Percentiles rank a stretch among this genome's conserved stretches.
Evolutionary conservation across 2,113 vertebrate genomes (phyloP).

Genomic region (Pedionomus torquatus): DNA sequence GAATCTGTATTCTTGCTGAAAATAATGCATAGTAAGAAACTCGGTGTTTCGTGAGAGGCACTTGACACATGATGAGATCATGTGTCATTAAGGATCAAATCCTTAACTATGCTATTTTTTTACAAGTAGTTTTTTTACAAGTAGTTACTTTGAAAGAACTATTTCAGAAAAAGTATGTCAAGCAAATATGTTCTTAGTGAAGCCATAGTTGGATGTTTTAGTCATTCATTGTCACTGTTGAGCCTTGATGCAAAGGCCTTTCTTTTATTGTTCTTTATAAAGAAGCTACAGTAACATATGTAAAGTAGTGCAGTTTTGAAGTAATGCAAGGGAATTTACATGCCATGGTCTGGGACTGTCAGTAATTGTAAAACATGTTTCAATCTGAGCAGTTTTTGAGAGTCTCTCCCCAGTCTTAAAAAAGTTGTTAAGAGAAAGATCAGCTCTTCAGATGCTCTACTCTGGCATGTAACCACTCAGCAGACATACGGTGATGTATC

Average conservation of each 20-base stretch:
- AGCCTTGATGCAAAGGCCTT: not conserved
- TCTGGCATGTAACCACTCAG: not conserved
- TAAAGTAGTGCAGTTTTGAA: not conserved
- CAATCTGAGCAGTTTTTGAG: not conserved
- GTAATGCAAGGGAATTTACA: not conserved
- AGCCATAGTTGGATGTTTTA: not conserved
- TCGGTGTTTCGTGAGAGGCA: not conserved
- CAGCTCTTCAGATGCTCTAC: not conserved
- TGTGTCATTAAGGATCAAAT: no score
- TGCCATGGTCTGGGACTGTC: not conserved
- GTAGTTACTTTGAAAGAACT: not conserved
- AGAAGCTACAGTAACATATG: not conserved
- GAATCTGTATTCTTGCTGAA: not conserved
- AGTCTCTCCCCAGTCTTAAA: not conserved
- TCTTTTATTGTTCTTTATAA: not conserved
- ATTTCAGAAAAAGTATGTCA: not conserved
- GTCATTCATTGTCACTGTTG: not conserved
- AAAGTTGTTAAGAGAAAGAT: not conserved
- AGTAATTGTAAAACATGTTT: not conserved
- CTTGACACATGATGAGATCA: not conserved
- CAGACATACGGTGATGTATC: not conserved
- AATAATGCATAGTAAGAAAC: not conserved
- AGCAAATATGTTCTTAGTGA: not conserved
- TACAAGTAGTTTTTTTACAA: not conserved
- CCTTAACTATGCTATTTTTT: not conserved